Evolutionary conservation across 30 jellyfish, hydroid and myxozoan genomes (phyloP).

Genomic region (Aurelia coerulea): DNA sequence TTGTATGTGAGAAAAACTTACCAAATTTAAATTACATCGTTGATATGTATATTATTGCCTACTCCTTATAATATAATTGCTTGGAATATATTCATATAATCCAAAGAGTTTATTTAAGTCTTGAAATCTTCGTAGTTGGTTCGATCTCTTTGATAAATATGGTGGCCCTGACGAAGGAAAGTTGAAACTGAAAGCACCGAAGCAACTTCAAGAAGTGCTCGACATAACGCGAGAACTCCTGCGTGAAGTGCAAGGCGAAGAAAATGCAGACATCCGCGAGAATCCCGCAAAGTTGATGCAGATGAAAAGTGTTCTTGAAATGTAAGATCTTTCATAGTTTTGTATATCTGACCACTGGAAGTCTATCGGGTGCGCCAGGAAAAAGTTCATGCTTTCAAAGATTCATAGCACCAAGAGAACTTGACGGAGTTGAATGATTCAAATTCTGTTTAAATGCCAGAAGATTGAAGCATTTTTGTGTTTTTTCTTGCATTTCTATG

Average conservation of each 20-base stretch:
- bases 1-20: too few species aligned
- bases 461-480: too few species aligned
- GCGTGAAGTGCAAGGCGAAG: constrained; percentile 59
- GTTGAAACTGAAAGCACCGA: constrained; percentile 91
- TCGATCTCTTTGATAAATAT: constrained; percentile 83
- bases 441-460: too few species aligned
- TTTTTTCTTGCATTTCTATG: too few species aligned
- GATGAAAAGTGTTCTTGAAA: constrained; percentile 98
- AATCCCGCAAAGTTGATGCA: constrained; percentile 90
- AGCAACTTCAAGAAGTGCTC: constrained; percentile 94
- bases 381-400: too few species aligned
- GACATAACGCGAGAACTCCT: constrained; percentile 90
- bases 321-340: constrained; percentile 44
- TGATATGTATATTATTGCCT: too few species aligned
- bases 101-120: too few species aligned
- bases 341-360: neutral
- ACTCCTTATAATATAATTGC: too few species aligned
- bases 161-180: constrained; percentile 99
- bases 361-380: too few species aligned
- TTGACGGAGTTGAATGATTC: neutral
- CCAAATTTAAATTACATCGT: too few species aligned
- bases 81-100: too few species aligned
- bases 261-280: constrained; percentile 68
- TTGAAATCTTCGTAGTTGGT: constrained; percentile 57
- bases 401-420: too few species aligned